Conservation (phyloP, 2,113 vertebrate genomes). For the Cavia aperea region DNA sequence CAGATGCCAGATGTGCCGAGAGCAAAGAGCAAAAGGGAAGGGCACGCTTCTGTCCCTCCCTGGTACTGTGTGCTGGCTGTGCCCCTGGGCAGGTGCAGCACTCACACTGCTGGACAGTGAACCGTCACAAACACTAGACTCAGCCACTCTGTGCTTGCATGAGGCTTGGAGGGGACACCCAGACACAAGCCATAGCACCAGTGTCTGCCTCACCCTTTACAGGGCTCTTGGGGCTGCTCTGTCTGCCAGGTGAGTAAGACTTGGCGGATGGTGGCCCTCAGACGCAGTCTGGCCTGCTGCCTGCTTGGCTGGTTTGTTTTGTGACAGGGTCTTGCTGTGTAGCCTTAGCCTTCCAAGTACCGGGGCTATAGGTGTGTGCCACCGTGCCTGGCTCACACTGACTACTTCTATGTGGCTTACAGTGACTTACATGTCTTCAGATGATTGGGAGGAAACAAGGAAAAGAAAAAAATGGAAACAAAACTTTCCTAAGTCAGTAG, state of each 20-base stretch:
- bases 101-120: too few species aligned
- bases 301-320: neutral
- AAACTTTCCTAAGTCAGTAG: neutral
- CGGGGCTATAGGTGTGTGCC: neutral
- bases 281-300: neutral
- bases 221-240: neutral
- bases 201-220: neutral
- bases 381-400: neutral
- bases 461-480: neutral
- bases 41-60: too few species aligned
- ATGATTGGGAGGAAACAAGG: neutral
- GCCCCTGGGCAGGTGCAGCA: too few species aligned
- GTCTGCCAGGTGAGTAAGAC: neutral
- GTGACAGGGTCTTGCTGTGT: neutral
- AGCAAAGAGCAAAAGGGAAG: too few species aligned
- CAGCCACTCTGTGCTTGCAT: too few species aligned
- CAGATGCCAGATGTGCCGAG: too few species aligned
- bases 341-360: neutral
- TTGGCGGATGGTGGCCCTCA: accelerated
- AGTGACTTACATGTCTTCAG: neutral
- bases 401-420: neutral
- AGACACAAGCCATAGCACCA: too few species aligned
- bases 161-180: too few species aligned
- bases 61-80: too few species aligned
- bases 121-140: too few species aligned